These are phyloP conservation scores for Urocitellus parryii DNA, from an alignment of 2,113 vertebrate species.

Conservation along the genomic window DNA sequence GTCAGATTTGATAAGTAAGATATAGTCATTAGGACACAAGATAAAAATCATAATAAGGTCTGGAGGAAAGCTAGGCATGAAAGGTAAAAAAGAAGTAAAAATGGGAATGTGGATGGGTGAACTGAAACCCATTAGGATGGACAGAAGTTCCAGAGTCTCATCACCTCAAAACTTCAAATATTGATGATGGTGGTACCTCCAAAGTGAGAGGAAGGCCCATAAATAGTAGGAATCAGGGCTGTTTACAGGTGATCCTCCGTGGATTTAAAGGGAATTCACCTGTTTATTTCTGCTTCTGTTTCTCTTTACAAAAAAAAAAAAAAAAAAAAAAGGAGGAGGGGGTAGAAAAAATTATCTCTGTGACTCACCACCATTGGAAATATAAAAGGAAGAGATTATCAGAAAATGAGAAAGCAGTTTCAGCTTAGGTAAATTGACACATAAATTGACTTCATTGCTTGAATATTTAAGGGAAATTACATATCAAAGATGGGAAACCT, in stretches of 20 bases:
- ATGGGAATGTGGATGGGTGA: rapidly evolving
- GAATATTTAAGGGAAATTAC: background rate
- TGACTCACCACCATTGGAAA: background rate
- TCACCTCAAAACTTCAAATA: background rate
- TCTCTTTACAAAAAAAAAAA: background rate
- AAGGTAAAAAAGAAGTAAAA: background rate
- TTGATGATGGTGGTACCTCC: no score
- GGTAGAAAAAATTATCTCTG: no score
- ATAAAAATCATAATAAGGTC: background rate
- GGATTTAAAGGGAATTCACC: background rate
- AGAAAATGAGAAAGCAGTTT: background rate
- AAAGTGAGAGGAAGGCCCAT: rapidly evolving
- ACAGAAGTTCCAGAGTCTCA: rapidly evolving
- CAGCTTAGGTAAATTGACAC: background rate
- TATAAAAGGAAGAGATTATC: background rate
- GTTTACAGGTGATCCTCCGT: background rate
- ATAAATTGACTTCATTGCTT: background rate
- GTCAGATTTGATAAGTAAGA: background rate
- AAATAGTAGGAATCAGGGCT: no score
- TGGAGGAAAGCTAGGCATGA: background rate
- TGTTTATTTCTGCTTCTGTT: background rate
- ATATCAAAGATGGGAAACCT: background rate
- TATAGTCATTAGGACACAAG: background rate
- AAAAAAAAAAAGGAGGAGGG: background rate
- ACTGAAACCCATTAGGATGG: background rate